Evolutionary conservation across 2,888 invertebrate species (phyloP).

Genomic region (Drosophila atripex): DNA sequence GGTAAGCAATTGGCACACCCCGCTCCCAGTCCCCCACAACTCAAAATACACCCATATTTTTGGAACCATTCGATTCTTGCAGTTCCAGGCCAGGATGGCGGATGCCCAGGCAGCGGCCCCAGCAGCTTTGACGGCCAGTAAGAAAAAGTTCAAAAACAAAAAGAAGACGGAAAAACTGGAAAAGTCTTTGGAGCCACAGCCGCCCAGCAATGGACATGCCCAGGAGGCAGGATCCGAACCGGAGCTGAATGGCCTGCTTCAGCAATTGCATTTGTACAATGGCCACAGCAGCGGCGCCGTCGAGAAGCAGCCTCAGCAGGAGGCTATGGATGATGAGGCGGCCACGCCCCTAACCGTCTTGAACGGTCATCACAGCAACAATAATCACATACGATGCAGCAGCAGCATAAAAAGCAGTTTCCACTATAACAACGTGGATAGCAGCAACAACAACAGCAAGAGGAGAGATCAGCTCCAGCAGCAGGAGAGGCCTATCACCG

Average conservation of each 20-base stretch:
- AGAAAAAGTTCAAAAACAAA: constrained; percentile 64
- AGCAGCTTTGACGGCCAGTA: constrained; percentile 43
- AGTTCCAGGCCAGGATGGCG: constrained; percentile 50
- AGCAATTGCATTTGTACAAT: constrained; percentile 61
- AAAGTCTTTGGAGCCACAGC: constrained; percentile 4
- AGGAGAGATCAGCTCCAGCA: constrained; percentile 28
- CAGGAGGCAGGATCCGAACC: constrained; percentile 18
- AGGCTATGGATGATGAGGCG: constrained; percentile 7
- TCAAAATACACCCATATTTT: neutral
- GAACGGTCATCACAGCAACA: constrained; percentile 66
- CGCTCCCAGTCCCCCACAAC: neutral
- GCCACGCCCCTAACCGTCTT: constrained; percentile 15
- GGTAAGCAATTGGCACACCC: constrained; percentile 4
- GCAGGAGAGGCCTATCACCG: constrained; percentile 32
- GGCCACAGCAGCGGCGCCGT: constrained; percentile 42
- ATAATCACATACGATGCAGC: constrained; percentile 50
- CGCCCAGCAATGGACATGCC: constrained; percentile 51
- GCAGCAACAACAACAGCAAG: constrained; percentile 40
- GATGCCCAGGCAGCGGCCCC: constrained; percentile 60
- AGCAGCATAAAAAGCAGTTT: constrained; percentile 20
- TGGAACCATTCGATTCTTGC: neutral
- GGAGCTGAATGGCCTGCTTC: constrained; percentile 47
- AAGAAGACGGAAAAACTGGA: constrained; percentile 47
- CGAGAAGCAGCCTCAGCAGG: constrained; percentile 10
- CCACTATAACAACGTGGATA: constrained; percentile 41